Evolutionary conservation across 2,888 invertebrate species (phyloP), one percentile per base, ranked within the genome.

Genomic region (Sialis lutaria): DNA sequence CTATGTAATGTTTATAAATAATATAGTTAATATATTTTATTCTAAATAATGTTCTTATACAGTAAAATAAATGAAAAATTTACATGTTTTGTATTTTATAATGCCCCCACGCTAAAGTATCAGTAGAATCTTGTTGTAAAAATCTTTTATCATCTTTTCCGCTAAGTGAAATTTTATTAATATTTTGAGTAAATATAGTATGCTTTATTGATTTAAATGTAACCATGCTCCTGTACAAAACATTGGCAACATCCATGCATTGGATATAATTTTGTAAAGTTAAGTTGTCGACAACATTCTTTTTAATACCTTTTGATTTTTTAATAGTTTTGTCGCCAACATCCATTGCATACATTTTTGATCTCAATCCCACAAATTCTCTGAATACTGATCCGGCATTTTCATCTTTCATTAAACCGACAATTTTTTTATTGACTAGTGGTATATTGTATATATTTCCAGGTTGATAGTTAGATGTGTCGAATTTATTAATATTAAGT

Each of bases 381-480:
- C 10, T 31, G 32, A 49, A 47, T n/a, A 48, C 30, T 8, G n/a
- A 22, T 22, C 45, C 47, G 30, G 40, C 47, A 13, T 30, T 35
- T 42, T 50, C 52, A 49, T 52, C 44, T 47, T 50, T 51, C 49
- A 49, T 50, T 35, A 48, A 34, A 37, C 49, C 51, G 6, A 49
- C 37, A 6, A 53, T 46, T 46, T 54, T 53, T 42, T 53, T 53
- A 44, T 53, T 53, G 5, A 51, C 44, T 33, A 8, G 44, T 30
- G 54, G 53, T 31, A 58, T 55, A 8, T 49, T 44, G 45, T 55
- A 57, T 6, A 45, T 6, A 53, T 60, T 60, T 44, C 53, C 42
- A 6, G 37, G 6, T 6, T 46, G 32, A 49, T 56, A 59, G 48
- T 56, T 55, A 5, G 57, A 58, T 33, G 58, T 58, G 53, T 63